Percentiles rank a stretch among this genome's conserved stretches.
phyloP scores from a whole-genome alignment of 1,140 invertebrate species.

The Lutraria rhynchaena region DNA sequence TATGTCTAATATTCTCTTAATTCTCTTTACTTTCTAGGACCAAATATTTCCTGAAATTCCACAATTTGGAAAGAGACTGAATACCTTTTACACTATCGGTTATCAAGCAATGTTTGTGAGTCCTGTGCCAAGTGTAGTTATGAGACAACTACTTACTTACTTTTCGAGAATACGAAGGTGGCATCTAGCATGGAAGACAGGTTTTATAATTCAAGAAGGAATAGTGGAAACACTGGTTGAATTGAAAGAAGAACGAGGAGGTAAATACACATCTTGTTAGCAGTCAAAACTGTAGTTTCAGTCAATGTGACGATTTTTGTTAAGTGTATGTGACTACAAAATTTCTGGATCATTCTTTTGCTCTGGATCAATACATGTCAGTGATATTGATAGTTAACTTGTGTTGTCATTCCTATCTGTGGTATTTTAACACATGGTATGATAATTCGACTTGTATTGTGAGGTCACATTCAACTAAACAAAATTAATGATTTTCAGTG shows the following conservation, averaged over 20 bases:
- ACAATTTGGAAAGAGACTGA: not conserved
- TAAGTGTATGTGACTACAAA: not conserved
- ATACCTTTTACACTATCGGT: constrained; percentile 26
- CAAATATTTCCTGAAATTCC: constrained; percentile 29
- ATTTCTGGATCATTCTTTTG: not conserved
- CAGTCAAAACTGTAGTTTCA: not conserved
- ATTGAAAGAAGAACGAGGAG: not conserved
- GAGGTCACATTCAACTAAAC: too few species aligned
- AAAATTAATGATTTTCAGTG: too few species aligned
- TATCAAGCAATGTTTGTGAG: not conserved
- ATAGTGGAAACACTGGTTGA: constrained; percentile 22
- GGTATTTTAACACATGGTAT: too few species aligned
- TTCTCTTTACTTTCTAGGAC: too few species aligned
- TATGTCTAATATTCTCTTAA: too few species aligned
- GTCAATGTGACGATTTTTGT: not conserved
- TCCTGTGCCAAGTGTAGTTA: constrained; percentile 2
- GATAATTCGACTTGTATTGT: too few species aligned
- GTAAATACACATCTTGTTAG: not conserved
- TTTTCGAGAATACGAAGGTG: constrained; percentile 2
- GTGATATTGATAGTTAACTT: too few species aligned
- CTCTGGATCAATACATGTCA: not conserved
- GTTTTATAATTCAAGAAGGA: constrained; percentile 32
- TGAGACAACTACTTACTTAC: constrained; percentile 7
- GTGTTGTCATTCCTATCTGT: too few species aligned
- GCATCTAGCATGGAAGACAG: constrained; percentile 10